phyloP scores from a whole-genome alignment of 2,113 vertebrate genomes.

The Orthonyx spaldingii region DNA sequence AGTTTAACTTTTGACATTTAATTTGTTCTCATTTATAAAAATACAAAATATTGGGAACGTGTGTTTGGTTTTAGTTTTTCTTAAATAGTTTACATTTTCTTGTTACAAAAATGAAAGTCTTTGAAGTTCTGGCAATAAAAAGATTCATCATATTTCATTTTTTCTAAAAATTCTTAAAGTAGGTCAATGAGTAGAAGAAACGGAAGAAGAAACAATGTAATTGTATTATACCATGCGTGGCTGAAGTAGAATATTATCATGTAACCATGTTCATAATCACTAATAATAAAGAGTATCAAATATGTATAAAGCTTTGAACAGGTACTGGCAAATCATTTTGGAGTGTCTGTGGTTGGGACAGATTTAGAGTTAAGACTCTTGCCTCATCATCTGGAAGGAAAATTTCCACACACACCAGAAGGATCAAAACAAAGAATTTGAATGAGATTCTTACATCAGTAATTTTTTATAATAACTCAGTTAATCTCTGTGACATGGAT shows the following conservation, averaged over 20 bases:
- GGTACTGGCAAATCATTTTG: neutral
- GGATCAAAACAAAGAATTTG: neutral
- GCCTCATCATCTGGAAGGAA: neutral
- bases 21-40: neutral
- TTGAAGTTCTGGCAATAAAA: neutral
- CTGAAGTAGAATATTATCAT: neutral
- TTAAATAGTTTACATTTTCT: neutral
- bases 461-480: neutral
- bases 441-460: neutral
- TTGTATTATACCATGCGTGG: neutral
- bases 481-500: neutral
- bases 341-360: neutral
- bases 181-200: neutral
- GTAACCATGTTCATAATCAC: neutral
- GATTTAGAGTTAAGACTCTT: neutral
- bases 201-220: neutral
- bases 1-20: neutral
- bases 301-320: neutral
- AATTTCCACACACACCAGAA: neutral
- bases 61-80: rapidly evolving
- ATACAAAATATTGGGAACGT: neutral
- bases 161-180: neutral
- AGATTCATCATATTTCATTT: neutral
- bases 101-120: neutral
- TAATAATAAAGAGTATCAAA: neutral